These are phyloP conservation scores for Malacoraja senta DNA, from an alignment of 2,797 vertebrate species.

Conservation along the genomic window DNA sequence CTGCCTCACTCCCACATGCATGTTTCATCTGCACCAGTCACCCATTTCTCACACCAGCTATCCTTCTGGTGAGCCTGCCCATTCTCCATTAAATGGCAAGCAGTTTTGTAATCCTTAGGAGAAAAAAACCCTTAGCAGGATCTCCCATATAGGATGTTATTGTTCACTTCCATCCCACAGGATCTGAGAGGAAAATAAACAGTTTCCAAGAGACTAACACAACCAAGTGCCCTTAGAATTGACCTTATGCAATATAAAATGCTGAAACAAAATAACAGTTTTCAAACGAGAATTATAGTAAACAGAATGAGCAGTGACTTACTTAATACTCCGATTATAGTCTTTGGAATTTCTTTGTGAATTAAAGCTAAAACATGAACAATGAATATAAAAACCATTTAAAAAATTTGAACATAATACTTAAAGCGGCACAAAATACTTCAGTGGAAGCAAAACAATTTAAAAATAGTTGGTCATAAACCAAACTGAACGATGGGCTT, in stretches of 20 bases:
- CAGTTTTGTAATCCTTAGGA: not conserved
- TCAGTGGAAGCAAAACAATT: constrained; percentile 17
- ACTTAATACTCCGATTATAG: not conserved
- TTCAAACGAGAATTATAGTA: not conserved
- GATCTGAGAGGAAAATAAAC: not conserved
- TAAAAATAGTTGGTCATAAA: constrained; percentile 18
- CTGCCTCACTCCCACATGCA: not conserved
- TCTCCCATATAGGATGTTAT: not conserved
- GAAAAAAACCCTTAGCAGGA: not conserved
- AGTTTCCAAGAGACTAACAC: not conserved
- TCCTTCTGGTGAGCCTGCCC: not conserved
- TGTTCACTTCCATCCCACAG: not conserved
- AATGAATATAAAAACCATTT: not conserved
- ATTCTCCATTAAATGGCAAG: not conserved
- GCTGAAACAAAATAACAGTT: not conserved
- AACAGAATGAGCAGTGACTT: not conserved
- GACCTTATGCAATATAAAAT: not conserved
- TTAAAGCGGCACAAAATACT: constrained; percentile 31
- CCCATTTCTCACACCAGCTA: not conserved
- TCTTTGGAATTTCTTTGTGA: constrained; percentile 8
- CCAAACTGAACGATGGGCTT: not conserved
- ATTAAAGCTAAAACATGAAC: constrained; percentile 14
- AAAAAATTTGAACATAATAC: constrained; percentile 28
- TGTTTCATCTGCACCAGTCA: not conserved
- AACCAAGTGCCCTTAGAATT: not conserved